phyloP scores from a whole-genome alignment of 2,888 invertebrate genomes.

The Idaea aversata region DNA sequence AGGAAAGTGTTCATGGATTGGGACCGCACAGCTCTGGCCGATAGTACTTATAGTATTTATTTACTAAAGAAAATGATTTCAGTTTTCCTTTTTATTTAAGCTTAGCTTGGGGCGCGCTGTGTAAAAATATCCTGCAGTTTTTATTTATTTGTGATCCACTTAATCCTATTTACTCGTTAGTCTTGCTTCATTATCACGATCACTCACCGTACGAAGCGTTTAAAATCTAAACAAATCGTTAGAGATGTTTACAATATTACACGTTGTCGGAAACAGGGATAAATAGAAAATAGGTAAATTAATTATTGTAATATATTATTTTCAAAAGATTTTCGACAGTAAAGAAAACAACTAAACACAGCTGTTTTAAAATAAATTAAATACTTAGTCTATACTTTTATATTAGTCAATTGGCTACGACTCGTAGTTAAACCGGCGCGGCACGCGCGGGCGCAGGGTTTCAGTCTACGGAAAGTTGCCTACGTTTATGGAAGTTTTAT shows the following conservation, averaged over 20 bases:
- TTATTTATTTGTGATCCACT: too few relatives aligned
- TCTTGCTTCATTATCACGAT: neutral
- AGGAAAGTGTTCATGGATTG: too few relatives aligned
- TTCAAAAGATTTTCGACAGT: neutral
- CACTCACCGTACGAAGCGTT: constrained; percentile 4
- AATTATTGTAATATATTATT: neutral
- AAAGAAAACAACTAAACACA: neutral
- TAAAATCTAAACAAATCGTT: constrained; percentile 8
- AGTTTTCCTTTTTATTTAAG: too few relatives aligned
- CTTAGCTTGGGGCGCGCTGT: too few relatives aligned
- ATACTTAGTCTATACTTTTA: neutral
- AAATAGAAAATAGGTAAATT: neutral
- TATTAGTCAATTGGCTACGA: neutral
- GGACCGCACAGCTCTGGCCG: too few relatives aligned
- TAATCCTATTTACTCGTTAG: too few relatives aligned
- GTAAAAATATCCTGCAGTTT: too few relatives aligned
- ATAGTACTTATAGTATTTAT: too few relatives aligned
- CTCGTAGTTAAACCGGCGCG: neutral
- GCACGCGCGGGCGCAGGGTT: too few relatives aligned
- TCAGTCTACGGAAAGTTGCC: too few relatives aligned
- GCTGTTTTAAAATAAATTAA: neutral
- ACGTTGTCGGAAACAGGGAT: neutral
- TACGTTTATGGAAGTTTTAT: too few relatives aligned
- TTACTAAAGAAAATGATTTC: too few relatives aligned
- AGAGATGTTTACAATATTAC: constrained; percentile 7